A percentile compares a stretch with the other conserved stretches of the same genome.
These are phyloP conservation scores for Onchidella celtica DNA, from an alignment of 2,888 invertebrate genomes.

Conservation along the genomic window DNA sequence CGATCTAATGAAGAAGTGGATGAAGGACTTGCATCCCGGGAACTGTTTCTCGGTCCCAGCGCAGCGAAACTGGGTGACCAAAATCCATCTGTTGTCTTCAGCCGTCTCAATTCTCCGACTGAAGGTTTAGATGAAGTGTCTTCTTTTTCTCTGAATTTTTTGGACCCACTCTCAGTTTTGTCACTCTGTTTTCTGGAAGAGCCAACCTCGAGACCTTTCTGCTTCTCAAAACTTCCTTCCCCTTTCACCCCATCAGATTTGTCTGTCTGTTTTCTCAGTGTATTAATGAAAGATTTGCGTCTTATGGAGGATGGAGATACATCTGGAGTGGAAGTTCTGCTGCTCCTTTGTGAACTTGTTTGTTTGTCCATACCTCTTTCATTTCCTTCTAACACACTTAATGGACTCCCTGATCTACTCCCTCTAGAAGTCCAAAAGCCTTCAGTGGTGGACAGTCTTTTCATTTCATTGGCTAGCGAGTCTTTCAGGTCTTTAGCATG, in stretches of 20 bases:
- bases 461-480: slow-evolving; percentile 14
- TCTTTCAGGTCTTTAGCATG: background rate
- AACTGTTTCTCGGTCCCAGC: background rate
- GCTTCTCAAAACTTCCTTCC: too few relatives aligned
- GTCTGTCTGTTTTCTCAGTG: background rate
- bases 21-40: slow-evolving; percentile 38
- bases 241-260: too few relatives aligned
- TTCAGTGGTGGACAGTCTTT: slow-evolving; percentile 41
- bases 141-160: background rate
- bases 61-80: background rate
- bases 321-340: slow-evolving; percentile 32
- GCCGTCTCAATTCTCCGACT: slow-evolving; percentile 23
- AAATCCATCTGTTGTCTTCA: slow-evolving; percentile 47
- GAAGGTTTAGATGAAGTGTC: background rate
- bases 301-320: slow-evolving; percentile 11
- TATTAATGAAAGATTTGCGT: background rate
- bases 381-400: background rate
- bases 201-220: too few relatives aligned
- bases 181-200: too few relatives aligned
- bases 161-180: background rate
- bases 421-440: slow-evolving; percentile 41
- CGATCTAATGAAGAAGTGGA: slow-evolving; percentile 33
- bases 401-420: slow-evolving; percentile 33
- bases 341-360: background rate
- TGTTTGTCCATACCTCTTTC: background rate